These are phyloP conservation scores for Numenius phaeopus DNA, from an alignment of 2,797 vertebrate species.

Conservation along the genomic window DNA sequence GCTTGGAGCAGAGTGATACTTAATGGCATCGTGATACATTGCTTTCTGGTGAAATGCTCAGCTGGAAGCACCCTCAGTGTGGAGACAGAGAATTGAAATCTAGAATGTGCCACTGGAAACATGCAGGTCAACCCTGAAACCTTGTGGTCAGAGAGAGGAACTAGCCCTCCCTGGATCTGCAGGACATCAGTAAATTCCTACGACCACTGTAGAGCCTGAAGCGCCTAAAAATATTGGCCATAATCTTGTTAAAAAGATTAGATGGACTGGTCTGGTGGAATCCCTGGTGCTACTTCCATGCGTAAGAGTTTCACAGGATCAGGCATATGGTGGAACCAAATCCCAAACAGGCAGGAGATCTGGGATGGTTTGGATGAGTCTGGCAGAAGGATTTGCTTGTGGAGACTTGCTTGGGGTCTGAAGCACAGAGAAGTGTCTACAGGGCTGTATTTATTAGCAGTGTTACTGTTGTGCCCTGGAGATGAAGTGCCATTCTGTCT, in stretches of 20 bases:
- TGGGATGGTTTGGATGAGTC: neutral
- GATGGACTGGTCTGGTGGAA: neutral
- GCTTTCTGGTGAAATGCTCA: neutral
- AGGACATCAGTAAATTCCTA: neutral
- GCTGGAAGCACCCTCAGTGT: neutral
- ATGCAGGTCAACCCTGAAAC: neutral
- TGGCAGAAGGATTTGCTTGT: neutral
- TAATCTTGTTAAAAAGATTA: neutral
- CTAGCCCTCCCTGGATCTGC: neutral
- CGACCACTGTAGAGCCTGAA: neutral
- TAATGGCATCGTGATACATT: neutral
- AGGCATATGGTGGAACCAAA: neutral
- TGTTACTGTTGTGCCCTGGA: neutral
- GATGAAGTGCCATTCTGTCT: neutral
- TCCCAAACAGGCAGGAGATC: neutral
- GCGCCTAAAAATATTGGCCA: rapidly evolving
- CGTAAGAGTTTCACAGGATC: neutral
- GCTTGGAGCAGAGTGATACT: neutral
- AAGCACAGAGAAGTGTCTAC: neutral
- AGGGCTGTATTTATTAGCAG: neutral
- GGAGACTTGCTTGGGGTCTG: neutral
- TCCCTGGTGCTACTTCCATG: neutral
- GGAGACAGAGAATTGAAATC: neutral
- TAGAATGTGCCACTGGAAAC: neutral
- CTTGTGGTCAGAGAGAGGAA: neutral